Conservation (phyloP, 64 coral and sea anemone species). For the Actinia equina region DNA sequence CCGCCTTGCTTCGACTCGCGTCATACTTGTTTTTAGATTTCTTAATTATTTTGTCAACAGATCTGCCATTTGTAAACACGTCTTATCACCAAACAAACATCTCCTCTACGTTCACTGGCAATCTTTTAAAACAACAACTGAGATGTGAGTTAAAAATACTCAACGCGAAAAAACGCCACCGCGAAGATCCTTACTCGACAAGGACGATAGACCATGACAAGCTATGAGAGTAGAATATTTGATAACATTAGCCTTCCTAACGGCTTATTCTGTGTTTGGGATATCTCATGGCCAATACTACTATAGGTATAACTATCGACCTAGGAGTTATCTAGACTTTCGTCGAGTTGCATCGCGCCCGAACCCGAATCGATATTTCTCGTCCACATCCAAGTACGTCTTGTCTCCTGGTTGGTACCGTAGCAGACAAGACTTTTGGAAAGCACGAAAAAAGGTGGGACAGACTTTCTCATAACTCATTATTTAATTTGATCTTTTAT, state of each 20-base stretch:
- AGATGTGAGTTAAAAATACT: slow-evolving; percentile 22
- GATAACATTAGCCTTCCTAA: background rate
- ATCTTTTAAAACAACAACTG: slow-evolving; percentile 17
- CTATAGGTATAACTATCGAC: background rate
- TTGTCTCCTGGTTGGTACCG: background rate
- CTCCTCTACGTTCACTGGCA: background rate
- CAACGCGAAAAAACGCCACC: background rate
- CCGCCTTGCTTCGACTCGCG: background rate
- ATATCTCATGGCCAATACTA: slow-evolving; percentile 11
- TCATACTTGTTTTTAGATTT: slow-evolving; percentile 13
- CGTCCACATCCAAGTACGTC: background rate
- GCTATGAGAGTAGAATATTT: slow-evolving; percentile 1
- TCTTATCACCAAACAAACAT: background rate
- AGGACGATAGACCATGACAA: slow-evolving; percentile 14
- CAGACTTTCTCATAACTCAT: background rate
- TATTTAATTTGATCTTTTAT: background rate
- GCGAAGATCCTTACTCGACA: background rate
- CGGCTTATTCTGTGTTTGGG: background rate
- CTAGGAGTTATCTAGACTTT: background rate
- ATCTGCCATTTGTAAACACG: background rate
- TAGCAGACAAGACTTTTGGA: background rate
- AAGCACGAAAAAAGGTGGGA: background rate
- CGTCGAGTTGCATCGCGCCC: background rate
- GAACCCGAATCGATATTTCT: background rate
- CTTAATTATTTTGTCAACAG: background rate